Base-by-base conservation (phyloP, 2,113 vertebrate species). In the Bothrops jararaca region DNA sequence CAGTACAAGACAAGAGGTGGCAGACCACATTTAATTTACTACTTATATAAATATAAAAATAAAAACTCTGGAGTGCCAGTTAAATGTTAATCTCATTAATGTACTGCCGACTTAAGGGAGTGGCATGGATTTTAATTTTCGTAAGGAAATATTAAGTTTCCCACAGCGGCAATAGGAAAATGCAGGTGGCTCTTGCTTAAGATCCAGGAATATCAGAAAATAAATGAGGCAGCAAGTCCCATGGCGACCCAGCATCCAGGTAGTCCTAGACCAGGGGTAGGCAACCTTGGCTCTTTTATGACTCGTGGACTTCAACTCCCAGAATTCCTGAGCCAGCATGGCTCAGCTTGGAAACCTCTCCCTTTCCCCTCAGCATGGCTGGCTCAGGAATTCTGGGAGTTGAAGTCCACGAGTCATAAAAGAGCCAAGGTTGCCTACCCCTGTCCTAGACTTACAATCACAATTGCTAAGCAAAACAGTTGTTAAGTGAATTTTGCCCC, bases 31-130 rank as follows among this genome's bases (percentile, higher is more conserved):
- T 90, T 93, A 93, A 93, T 86, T 93, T 90, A 93, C 56, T 39
- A 42, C 29, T 60, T 48, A 89, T 69, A 89, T 86, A 92, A 90
- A 93, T 90, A 93, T 29, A 93, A 90, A 93, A 93, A 93, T 86
- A 90, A 86, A 92, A 93, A 86, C 80, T 93, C 92, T 93, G 56
- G 45, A 64, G 80, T 18, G 56, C 54, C 56, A 86, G 45, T 57
- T 90, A 90, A 64, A 57, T 53, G 89, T 93, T 89, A 92, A 89
- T 89, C 60, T 22, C n/a, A 45, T 89, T 93, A 69, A 69, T 34
- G 29, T 69, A 86, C 48, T 50, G 45, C 7, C 60, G 74, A 12
- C 29, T 1, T 26, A 52, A 52, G 54, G 15, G 26, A 52, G 12
- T 29, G 74, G 69, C 12, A 13, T 13, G n/a, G 54, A 86, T 69